Evolutionary conservation across 2,113 vertebrate species (phyloP), one percentile per base, ranked within the genome.

Genomic region (Theristicus caerulescens): DNA sequence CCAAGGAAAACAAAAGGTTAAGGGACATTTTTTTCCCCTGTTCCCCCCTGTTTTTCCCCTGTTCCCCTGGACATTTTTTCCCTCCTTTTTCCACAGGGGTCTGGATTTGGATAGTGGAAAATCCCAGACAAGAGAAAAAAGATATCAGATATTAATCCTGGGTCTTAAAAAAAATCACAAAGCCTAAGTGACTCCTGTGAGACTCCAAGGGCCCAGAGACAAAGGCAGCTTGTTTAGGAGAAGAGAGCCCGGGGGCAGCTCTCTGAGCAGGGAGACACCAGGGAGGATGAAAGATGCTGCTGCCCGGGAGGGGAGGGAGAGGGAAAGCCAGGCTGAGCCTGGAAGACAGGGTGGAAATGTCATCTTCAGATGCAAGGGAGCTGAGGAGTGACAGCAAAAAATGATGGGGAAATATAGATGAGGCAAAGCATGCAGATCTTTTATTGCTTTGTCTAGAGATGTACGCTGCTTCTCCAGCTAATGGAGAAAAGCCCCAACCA

Each of bases 221-320:
- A 93, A 95, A 95, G 93, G 92, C 71, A 92, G 85, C 79, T 93
- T 93, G 86, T 90, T 94, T 96, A 82, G 96, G 89, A 94, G 92
- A 93, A 83, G 59, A 82, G 62, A 92, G 92, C 93, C 96, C 1
- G 29, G 79, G 94, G 92, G 93, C 95, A 97, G 74, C 40, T 88
- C 64, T 96, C 94, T 88, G 61, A 88, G 78, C 36, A 59, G 78
- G 81, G 84, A 93, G 66, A 85, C 94, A 94, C 89, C 85, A 87
- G 82, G 70, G 86, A 94, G 73, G 78, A 95, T 91, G 82, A 96
- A 95, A 96, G 84, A 78, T 2, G 3, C 65, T 91, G 70, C 77
- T 95, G 84, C 78, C 66, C 3, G 6, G 65, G 58, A 96, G 61
- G 47, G 22, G 44, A 80, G 47, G 38, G 29, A 87, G 65, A 72